phyloP scores from a whole-genome alignment of 2,113 vertebrate genomes.

The Proterorhinus semilunaris region DNA sequence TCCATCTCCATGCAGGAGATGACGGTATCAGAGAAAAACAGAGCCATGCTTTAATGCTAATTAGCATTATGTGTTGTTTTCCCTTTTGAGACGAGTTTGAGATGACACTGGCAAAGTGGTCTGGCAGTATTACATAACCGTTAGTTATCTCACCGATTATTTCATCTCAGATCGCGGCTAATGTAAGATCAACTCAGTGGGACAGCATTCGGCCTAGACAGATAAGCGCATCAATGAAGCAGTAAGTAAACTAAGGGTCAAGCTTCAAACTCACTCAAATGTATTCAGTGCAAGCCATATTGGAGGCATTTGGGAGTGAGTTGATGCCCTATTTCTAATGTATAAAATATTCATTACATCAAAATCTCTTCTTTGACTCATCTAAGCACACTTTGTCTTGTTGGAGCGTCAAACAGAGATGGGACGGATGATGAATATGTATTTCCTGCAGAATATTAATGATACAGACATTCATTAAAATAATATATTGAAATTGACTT shows the following conservation, averaged over 20 bases:
- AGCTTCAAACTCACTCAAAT: slow-evolving; percentile 11
- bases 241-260: slow-evolving; percentile 11
- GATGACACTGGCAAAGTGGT: slow-evolving; percentile 47
- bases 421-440: not conserved
- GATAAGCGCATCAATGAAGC: slow-evolving; percentile 6
- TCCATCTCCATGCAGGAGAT: slow-evolving; percentile 21
- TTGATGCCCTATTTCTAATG: not conserved
- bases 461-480: not conserved
- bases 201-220: slow-evolving; percentile 16
- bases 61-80: slow-evolving; percentile 41
- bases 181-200: slow-evolving; percentile 37
- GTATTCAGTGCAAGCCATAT: slow-evolving; percentile 4
- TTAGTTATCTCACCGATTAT: slow-evolving; percentile 50
- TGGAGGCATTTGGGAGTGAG: slow-evolving; percentile 14
- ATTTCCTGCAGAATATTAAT: not conserved
- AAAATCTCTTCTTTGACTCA: not conserved
- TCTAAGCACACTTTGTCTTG: slow-evolving; percentile 2
- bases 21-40: slow-evolving; percentile 18
- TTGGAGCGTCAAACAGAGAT: not conserved
- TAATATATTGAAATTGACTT: not conserved
- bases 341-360: not conserved
- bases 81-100: slow-evolving; percentile 46
- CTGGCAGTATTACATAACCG: slow-evolving; percentile 45
- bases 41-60: slow-evolving; percentile 42
- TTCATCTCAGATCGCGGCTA: slow-evolving; percentile 41